Base-by-base conservation (phyloP, 2,113 vertebrate species). In the Eublepharis macularius region DNA sequence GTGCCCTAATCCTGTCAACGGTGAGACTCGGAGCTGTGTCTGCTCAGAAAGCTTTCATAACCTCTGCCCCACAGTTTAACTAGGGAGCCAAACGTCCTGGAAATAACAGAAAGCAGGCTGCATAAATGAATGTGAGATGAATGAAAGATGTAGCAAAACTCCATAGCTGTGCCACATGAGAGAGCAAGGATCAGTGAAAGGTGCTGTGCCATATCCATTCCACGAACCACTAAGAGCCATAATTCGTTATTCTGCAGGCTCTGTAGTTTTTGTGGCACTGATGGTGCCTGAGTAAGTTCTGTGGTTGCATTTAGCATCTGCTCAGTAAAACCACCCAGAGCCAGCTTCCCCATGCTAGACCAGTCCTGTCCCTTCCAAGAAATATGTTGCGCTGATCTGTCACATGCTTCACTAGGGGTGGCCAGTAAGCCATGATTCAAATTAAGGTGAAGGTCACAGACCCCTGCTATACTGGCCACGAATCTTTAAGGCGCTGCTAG, bases 1-100 rank as follows among this genome's bases (percentile, higher is more conserved):
- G 21, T 49, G 84, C 24, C 84, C 84, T 75, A 57, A 81, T 86
- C 75, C 69, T 81, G 78, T 54, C 34, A 68, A 26, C 9, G 11
- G 70, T 65, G n/a, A 36, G n/a, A 80, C 29, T 1, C n/a, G 34
- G 34, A 79, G 73, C 57, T 36, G 32, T 32, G 2, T 9, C 6
- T 29, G 13, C 29, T 47, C 73, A 39, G 11, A 26, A 41, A 43
- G 70, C 29, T 41, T 72, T 24, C 16, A 10, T 13, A 21, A 54
- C 39, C 13, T 21, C 4, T 51, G 34, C 29, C 45, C 17, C 43
- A 17, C 21, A 34, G 43, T 8, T 47, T 36, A 26, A 26, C 43
- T 66, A 51, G 60, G 24, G 57, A 84, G 68, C 69, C 45, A 34
- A 29, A 24, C 9, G 29, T 10, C 21, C 57, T 65, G 43, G 39